phyloP scores from a whole-genome alignment of 2,113 vertebrate species.

The Himantopus leucocephalus region DNA sequence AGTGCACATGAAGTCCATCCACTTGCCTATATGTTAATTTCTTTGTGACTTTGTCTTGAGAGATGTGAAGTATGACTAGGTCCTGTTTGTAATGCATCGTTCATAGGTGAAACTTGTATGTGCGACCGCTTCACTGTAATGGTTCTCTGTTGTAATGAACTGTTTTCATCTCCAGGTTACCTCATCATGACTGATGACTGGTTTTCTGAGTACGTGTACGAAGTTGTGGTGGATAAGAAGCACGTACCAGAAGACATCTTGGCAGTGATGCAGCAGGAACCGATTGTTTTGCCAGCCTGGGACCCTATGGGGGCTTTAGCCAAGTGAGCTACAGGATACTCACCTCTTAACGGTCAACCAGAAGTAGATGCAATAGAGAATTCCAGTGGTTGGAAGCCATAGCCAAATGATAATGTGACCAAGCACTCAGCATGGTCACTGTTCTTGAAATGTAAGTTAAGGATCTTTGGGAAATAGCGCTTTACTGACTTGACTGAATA shows the following conservation, averaged over 20 bases:
- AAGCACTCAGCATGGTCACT: not conserved
- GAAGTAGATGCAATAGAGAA: conserved; percentile 67
- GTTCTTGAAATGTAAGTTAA: conserved; percentile 3
- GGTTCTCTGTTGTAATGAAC: not conserved
- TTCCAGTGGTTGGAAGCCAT: conserved; percentile 65
- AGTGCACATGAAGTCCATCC: not conserved
- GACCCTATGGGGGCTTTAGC: conserved; percentile 97
- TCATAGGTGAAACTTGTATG: not conserved
- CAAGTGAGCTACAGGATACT: conserved; percentile 63
- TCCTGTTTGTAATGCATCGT: not conserved
- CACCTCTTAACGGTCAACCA: conserved; percentile 29
- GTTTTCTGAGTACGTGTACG: conserved; percentile 97
- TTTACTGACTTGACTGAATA: conserved; percentile 8
- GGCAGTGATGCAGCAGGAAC: conserved; percentile 89
- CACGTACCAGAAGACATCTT: conserved; percentile 82
- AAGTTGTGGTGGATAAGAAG: conserved; percentile 95
- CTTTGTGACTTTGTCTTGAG: not conserved
- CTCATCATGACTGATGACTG: conserved; percentile 97
- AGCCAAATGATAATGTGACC: conserved; percentile 40
- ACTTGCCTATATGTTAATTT: not conserved
- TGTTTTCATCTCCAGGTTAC: conserved; percentile 81
- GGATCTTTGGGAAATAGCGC: conserved; percentile 58
- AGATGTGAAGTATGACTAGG: not conserved
- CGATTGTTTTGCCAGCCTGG: conserved; percentile 91
- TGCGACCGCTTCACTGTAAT: not conserved